phyloP scores from a whole-genome alignment of 2,113 vertebrate genomes.

The Rissa tridactyla region DNA sequence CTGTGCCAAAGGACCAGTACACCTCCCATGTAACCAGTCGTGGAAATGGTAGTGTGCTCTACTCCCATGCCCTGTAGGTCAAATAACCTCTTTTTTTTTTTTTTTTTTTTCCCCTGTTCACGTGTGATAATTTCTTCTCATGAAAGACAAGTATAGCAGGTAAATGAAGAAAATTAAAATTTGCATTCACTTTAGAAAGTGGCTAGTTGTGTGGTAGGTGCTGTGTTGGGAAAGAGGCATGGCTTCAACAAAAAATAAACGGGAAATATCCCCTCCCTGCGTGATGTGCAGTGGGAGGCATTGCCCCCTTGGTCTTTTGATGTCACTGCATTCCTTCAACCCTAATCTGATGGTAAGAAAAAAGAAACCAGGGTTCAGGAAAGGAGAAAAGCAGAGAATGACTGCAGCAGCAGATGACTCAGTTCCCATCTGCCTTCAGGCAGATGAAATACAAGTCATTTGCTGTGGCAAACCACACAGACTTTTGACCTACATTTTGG shows the following conservation, averaged over 20 bases:
- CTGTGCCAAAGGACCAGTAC: not conserved
- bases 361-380: not conserved
- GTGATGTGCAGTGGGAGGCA: accelerated
- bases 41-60: not conserved
- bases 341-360: not conserved
- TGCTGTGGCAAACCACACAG: not conserved
- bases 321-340: not conserved
- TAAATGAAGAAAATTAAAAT: not conserved
- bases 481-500: slow-evolving; percentile 26
- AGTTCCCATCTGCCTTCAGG: slow-evolving; percentile 22
- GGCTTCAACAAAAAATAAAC: accelerated
- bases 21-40: not conserved
- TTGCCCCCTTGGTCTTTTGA: not conserved
- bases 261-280: not conserved
- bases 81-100: not conserved
- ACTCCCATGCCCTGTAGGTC: not conserved
- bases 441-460: not conserved
- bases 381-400: not conserved
- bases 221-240: not conserved
- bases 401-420: slow-evolving; percentile 42
- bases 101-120: no score
- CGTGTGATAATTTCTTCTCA: accelerated
- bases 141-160: not conserved
- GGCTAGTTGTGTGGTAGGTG: not conserved
- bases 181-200: accelerated